Evolutionary conservation across 1,140 invertebrate genomes (phyloP), one percentile per base, ranked within the genome.

Genomic region (Eubasilissa regina): DNA sequence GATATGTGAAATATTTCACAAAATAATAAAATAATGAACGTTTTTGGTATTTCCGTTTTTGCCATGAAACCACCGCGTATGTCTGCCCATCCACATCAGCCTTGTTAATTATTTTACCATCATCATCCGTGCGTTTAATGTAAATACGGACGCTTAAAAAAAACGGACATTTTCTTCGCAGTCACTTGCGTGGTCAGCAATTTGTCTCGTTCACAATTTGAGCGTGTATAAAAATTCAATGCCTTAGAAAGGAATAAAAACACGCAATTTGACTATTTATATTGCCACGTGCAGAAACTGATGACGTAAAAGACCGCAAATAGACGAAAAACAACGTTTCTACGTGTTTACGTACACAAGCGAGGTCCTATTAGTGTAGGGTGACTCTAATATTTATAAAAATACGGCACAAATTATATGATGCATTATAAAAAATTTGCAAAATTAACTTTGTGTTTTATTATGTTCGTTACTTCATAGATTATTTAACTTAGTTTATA

Each of bases 211-310:
- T n/a, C 25, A n/a, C 60, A 43, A 13, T 13, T 13, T n/a, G 60
- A 62, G 35, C 60, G 60, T 62, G 58, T 62, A 62, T 19, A 13
- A n/a, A 12, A 35, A 35, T 13, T 25, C 17, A 35, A 10, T 62
- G 60, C 25, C 60, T 68, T 9, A 68, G 21, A 68, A 11, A 12
- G 11, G 64, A 68, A 68, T 47, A 47, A 68, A 68, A 68, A 19
- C 64, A 68, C 64, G 43, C 64, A 68, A 68, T 68, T 68, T 44
- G 64, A 45, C 35, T 48, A 68, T 68, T 48, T 48, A 68, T 45
- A 17, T 47, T 68, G 64, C 64, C 64, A 68, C 64, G 64, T 47
- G 64, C 64, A 44, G 64, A 17, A 68, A 45, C 48, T n/a, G 43
- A 19, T 48, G 64, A 68, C 64, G 62, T 66, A 35, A 66, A 13